Conservation (phyloP, 1,140 invertebrate genomes). For the Drosophila sechellia region DNA sequence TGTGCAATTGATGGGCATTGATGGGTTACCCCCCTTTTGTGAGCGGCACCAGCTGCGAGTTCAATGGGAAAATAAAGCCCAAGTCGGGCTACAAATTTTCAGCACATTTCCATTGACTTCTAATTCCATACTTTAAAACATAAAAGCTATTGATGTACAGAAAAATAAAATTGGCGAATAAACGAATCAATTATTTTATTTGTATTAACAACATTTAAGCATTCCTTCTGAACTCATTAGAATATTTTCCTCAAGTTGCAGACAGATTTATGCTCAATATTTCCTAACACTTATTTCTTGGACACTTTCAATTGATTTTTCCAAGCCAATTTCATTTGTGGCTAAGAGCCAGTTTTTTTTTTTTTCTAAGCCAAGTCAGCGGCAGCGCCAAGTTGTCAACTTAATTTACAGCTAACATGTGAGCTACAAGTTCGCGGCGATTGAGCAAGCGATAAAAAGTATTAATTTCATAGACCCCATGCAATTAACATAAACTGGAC, state of each 20-base stretch:
- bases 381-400: conserved; percentile 79
- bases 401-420: conserved; percentile 83
- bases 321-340: conserved; percentile 64
- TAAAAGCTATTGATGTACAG: no score
- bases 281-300: background rate
- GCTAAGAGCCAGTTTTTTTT: conserved; percentile 22
- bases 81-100: conserved; percentile 4
- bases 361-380: conserved; percentile 30
- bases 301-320: conserved; percentile 60
- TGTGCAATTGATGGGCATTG: conserved; percentile 43
- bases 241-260: background rate
- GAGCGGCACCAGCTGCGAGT: conserved; percentile 28
- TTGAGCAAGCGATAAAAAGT: conserved; percentile 82
- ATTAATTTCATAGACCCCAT: conserved; percentile 79
- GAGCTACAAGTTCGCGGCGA: conserved; percentile 81
- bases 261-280: conserved; percentile 18
- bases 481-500: conserved; percentile 79
- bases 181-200: no score
- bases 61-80: conserved; percentile 23
- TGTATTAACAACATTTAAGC: no score
- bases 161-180: no score
- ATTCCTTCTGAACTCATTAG: background rate
- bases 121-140: background rate
- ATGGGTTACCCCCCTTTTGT: conserved; percentile 29
- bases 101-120: background rate